These are phyloP conservation scores for Pseudachorutes palmiensis DNA, from an alignment of 1,140 invertebrate genomes.

Conservation along the genomic window DNA sequence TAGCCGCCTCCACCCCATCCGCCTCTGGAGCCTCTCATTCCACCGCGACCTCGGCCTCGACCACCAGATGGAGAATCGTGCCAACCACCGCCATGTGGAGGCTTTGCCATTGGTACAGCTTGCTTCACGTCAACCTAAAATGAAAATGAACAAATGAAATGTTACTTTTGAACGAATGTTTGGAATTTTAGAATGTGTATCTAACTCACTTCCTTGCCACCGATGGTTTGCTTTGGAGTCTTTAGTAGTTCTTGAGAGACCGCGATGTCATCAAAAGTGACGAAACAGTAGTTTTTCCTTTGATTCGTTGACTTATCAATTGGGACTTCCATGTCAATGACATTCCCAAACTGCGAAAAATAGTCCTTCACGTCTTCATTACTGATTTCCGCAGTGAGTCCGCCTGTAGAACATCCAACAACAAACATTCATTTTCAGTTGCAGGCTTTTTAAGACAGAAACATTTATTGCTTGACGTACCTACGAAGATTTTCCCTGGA, in stretches of 20 bases:
- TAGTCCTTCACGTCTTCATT: constrained; percentile 57
- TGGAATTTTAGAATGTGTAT: neutral
- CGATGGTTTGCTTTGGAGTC: constrained; percentile 55
- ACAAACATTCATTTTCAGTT: neutral
- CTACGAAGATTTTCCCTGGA: constrained; percentile 60
- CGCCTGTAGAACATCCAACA: constrained; percentile 34
- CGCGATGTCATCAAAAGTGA: constrained; percentile 57
- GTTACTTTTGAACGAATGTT: neutral
- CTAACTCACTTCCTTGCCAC: constrained; percentile 57
- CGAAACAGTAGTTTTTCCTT: constrained; percentile 57
- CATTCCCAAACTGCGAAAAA: constrained; percentile 54
- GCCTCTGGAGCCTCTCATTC: neutral
- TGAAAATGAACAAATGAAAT: neutral
- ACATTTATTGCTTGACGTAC: constrained; percentile 32
- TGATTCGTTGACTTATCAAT: constrained; percentile 62
- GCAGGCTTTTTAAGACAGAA: too few relatives aligned
- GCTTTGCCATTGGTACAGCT: neutral
- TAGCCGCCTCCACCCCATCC: constrained; percentile 11
- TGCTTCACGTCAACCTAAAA: constrained; percentile 17
- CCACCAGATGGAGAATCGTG: neutral
- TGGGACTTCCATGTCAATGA: constrained; percentile 60
- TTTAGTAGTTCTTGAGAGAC: constrained; percentile 56
- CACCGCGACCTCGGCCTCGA: neutral
- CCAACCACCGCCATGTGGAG: neutral
- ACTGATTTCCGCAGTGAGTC: constrained; percentile 54